Evolutionary conservation across 2,113 vertebrate species (phyloP), one percentile per base, ranked within the genome.

Genomic region (Syrmaticus mikado): DNA sequence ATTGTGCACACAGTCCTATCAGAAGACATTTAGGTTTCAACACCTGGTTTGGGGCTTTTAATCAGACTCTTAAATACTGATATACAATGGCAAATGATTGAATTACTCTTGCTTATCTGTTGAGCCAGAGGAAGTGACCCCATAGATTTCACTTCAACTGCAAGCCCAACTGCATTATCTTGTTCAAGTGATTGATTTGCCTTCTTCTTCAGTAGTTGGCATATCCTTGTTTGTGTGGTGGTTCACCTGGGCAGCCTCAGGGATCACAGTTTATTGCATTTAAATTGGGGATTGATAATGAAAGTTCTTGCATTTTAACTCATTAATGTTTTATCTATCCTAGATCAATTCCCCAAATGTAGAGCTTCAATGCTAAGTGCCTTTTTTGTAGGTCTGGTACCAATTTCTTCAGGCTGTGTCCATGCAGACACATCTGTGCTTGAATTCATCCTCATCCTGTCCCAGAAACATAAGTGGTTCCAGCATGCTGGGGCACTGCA

Each of bases 101-200:
- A 88, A 89, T 85, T 85, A 67, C 71, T 91, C 34, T 46, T 67
- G 52, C 58, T 84, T 88, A 76, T 91, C 75, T 72, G 70, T 75
- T 81, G 64, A 72, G 50, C 27, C 80, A 45, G 65, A 72, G 58
- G 80, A 82, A 62, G 46, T 36, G 74, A 91, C 81, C 75, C 80
- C 65, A 72, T 32, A 81, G 89, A 53, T 91, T 82, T 67, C 46
- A 57, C 57, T 88, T 67, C 27, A 85, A 34, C 34, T 67, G 34
- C 75, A 81, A 78, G 70, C 75, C 60, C 62, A 55, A 46, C 64
- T 32, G 19, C 74, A 50, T 88, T 85, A 62, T 20, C 46, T 71
- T 73, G 40, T 55, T 76, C 32, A 41, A 77, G 46, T 57, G 75
- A 85, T 81, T 72, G 76, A 88, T 91, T 72, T 88, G n/a, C 38